Conservation (phyloP, 2,888 invertebrate genomes). For the Galerucella nymphaeae region DNA sequence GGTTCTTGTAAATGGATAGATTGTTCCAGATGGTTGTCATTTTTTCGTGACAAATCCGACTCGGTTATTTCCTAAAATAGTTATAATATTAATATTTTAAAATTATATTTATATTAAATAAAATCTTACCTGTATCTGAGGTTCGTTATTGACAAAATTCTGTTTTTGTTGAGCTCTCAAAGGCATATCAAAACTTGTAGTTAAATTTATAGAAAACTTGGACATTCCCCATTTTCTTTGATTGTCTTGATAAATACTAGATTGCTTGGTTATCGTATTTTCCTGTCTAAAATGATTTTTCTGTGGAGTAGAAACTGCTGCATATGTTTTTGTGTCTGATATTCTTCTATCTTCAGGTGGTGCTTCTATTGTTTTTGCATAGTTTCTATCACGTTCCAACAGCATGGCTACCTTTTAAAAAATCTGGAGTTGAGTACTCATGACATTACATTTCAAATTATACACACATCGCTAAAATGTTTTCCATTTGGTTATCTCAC, state of each 20-base stretch:
- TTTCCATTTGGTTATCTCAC: no score
- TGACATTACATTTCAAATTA: neutral
- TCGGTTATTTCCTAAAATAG: slow-evolving; percentile 55
- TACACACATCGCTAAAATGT: no score
- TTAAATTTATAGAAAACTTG: slow-evolving; percentile 76
- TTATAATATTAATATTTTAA: no score
- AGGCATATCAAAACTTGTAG: slow-evolving; percentile 77
- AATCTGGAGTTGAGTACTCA: neutral
- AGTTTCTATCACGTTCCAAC: slow-evolving; percentile 58
- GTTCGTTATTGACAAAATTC: slow-evolving; percentile 45
- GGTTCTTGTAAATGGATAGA: slow-evolving; percentile 59
- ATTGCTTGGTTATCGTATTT: slow-evolving; percentile 31
- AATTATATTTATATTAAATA: neutral
- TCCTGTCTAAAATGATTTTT: slow-evolving; percentile 45
- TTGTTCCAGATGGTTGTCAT: slow-evolving; percentile 51
- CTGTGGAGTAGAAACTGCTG: slow-evolving; percentile 45
- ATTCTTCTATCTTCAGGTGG: slow-evolving; percentile 39
- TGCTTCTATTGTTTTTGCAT: slow-evolving; percentile 53
- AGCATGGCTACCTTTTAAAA: slow-evolving; percentile 73
- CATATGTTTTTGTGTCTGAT: slow-evolving; percentile 33
- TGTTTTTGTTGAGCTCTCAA: slow-evolving; percentile 51
- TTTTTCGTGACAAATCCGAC: slow-evolving; percentile 41
- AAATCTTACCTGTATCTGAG: slow-evolving; percentile 52
- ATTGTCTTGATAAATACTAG: slow-evolving; percentile 45
- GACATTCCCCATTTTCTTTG: slow-evolving; percentile 62